phyloP scores from a whole-genome alignment of 2,113 vertebrate genomes.

The Pachycephala philippinensis region DNA sequence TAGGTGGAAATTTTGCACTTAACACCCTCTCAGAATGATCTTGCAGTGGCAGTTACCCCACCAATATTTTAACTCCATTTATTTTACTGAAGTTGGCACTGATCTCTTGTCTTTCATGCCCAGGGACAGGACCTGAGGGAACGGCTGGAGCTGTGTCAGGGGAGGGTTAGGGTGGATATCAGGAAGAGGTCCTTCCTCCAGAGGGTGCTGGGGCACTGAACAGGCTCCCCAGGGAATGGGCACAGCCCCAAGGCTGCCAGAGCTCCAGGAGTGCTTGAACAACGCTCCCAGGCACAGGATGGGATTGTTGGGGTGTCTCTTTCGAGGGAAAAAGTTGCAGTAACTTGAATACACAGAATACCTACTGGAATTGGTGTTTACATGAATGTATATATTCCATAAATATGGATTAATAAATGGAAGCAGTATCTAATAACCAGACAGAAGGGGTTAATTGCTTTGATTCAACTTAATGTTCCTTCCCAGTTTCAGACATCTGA shows the following conservation, averaged over 20 bases:
- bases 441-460: neutral
- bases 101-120: neutral
- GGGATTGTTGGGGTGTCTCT: neutral
- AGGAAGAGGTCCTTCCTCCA: neutral
- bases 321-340: neutral
- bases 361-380: neutral
- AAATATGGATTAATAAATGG: neutral
- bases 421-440: neutral
- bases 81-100: neutral
- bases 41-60: neutral
- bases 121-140: neutral
- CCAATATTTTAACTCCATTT: neutral
- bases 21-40: neutral
- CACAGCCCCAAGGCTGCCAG: neutral
- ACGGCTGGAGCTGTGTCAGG: neutral
- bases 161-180: fast-evolving
- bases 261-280: neutral
- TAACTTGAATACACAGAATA: neutral
- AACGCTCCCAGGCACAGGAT: neutral
- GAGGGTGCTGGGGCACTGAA: neutral
- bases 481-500: neutral
- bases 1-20: neutral
- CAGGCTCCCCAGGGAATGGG: neutral
- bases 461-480: neutral
- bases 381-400: neutral